Percentiles rank a stretch among this genome's conserved stretches.
phyloP scores from a whole-genome alignment of 2,888 invertebrate species.

The Podotricha telesiphe region DNA sequence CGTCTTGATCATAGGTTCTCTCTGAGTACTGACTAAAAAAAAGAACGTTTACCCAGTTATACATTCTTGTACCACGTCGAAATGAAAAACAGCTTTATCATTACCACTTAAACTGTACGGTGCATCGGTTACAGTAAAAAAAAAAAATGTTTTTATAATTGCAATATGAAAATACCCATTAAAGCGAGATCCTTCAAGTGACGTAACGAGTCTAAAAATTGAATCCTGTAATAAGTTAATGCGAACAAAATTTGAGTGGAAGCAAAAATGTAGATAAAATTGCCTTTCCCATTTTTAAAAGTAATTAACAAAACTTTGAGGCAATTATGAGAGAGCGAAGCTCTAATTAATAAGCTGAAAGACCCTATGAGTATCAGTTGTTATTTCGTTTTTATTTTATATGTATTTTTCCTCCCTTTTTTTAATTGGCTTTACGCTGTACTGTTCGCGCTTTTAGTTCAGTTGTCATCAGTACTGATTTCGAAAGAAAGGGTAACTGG shows the following conservation, averaged over 20 bases:
- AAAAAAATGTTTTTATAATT: conserved; percentile 4
- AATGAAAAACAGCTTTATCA: neutral
- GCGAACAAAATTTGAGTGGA: conserved; percentile 43
- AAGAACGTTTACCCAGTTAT: no score
- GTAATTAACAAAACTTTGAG: conserved; percentile 49
- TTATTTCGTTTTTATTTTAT: conserved; percentile 7
- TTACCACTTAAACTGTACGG: neutral
- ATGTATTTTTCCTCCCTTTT: neutral
- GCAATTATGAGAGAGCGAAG: conserved; percentile 46
- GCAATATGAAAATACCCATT: conserved; percentile 23
- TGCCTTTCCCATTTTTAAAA: conserved; percentile 48
- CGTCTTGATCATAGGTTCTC: no score
- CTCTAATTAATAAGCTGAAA: conserved; percentile 43
- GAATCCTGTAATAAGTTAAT: conserved; percentile 41
- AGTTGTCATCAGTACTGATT: neutral
- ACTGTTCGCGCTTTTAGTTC: neutral
- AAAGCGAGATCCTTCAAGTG: conserved; percentile 25
- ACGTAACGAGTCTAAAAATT: conserved; percentile 37
- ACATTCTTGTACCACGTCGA: no score
- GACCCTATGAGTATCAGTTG: conserved; percentile 30
- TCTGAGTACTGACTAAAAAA: no score
- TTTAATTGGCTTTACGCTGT: conserved; percentile 16
- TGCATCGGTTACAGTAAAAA: no score
- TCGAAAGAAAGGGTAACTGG: no score
- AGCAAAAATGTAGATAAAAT: conserved; percentile 48